Conservation (phyloP, 35 echinoderm and acorn worm species). For the Holothuria glaberrima region DNA sequence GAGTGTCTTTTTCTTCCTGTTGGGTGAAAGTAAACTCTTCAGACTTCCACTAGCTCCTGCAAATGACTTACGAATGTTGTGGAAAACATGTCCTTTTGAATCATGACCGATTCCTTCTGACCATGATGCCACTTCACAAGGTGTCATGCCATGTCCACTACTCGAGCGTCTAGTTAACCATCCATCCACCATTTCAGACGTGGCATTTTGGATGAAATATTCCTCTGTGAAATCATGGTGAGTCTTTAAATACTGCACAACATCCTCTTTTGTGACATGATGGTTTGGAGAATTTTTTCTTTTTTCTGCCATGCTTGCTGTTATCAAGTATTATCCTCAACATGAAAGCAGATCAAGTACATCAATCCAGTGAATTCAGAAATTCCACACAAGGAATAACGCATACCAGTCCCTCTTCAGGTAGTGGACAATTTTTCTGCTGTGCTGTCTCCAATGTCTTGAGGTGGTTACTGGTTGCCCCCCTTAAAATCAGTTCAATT, state of each 20-base stretch:
- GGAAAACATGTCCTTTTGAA: conserved; percentile 68
- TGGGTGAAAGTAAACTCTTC: conserved; percentile 79
- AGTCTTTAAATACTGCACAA: conserved; percentile 82
- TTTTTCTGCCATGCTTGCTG: conserved; percentile 34
- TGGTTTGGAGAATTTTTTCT: conserved; percentile 46
- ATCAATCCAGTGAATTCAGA: no score
- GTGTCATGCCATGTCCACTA: conserved; percentile 49
- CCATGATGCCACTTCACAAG: conserved; percentile 42
- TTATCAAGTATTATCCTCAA: neutral
- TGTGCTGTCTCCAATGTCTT: no score
- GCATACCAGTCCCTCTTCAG: no score
- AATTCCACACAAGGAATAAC: no score
- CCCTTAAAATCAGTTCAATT: no score
- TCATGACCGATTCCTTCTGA: conserved; percentile 53
- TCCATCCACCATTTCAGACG: conserved; percentile 86
- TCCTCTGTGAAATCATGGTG: conserved; percentile 71
- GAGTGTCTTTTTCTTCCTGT: conserved; percentile 71
- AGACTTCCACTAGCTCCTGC: conserved; percentile 84
- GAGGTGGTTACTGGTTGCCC: no score
- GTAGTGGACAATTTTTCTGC: no score
- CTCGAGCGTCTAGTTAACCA: conserved; percentile 80
- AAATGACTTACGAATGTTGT: conserved; percentile 91
- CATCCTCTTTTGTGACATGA: conserved; percentile 64
- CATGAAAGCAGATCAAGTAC: no score
- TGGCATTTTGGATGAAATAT: conserved; percentile 80